Evolutionary conservation across 2,888 invertebrate genomes (phyloP).

Genomic region (Morinoia aosen): DNA sequence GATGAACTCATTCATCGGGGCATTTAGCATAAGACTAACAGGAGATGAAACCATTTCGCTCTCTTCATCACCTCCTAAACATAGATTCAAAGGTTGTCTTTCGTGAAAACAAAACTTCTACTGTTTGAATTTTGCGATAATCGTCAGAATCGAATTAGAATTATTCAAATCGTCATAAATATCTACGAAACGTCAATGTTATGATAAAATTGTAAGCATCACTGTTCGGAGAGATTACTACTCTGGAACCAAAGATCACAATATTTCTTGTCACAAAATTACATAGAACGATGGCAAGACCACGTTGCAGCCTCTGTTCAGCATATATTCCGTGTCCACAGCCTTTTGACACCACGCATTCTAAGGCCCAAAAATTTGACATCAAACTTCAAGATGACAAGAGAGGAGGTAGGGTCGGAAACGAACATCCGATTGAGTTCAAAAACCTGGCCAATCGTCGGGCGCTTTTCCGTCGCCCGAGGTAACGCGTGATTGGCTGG

Average conservation of each 20-base stretch:
- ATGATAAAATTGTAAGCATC: no score
- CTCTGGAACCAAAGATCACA: background rate
- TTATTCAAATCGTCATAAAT: no score
- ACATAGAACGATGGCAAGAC: background rate
- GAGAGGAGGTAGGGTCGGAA: conserved; percentile 29
- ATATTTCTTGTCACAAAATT: background rate
- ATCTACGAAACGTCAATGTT: no score
- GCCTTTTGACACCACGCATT: background rate
- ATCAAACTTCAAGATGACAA: conserved; percentile 42
- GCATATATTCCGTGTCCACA: background rate
- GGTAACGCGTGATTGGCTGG: conserved; percentile 51
- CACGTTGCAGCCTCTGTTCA: background rate
- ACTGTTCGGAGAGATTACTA: background rate
- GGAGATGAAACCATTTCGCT: no score
- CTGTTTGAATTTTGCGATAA: no score
- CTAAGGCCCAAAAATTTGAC: background rate
- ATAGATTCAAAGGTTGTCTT: no score
- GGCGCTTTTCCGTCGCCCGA: conserved; percentile 39
- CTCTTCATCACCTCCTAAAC: no score
- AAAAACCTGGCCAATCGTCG: conserved; percentile 48
- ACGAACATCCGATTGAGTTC: conserved; percentile 37
- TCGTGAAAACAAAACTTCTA: no score
- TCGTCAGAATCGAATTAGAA: no score
- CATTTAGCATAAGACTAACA: no score
- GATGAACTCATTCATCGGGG: no score